These are phyloP conservation scores for Drosophila tripunctata DNA, from an alignment of 2,888 invertebrate genomes.

Conservation along the genomic window DNA sequence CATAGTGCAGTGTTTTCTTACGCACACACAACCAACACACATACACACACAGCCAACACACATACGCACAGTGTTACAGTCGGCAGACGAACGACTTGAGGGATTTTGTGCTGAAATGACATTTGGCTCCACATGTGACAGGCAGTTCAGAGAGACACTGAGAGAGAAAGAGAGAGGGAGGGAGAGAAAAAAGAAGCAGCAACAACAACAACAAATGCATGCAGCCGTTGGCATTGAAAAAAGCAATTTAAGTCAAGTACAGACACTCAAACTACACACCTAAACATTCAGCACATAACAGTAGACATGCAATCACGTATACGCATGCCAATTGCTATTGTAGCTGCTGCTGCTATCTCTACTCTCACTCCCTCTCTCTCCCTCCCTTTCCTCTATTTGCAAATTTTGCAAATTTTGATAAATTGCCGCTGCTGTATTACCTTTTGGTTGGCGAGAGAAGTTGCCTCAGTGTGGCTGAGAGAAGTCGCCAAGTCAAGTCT, in stretches of 20 bases:
- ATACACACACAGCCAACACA: slow-evolving; percentile 7
- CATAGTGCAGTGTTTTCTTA: slow-evolving; percentile 64
- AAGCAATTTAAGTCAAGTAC: slow-evolving; percentile 77
- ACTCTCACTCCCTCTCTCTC: not conserved
- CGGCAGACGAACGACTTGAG: slow-evolving; percentile 78
- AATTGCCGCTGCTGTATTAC: slow-evolving; percentile 79
- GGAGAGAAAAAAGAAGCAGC: not conserved
- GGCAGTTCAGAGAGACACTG: slow-evolving; percentile 37
- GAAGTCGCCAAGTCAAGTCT: slow-evolving; percentile 20
- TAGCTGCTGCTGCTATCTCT: not conserved
- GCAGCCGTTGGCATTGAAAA: slow-evolving; percentile 79
- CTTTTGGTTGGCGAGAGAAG: slow-evolving; percentile 65
- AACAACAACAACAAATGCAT: slow-evolving; percentile 47
- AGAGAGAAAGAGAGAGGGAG: not conserved
- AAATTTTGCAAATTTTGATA: slow-evolving; percentile 78
- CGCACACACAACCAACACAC: slow-evolving; percentile 18
- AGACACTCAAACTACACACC: slow-evolving; percentile 36
- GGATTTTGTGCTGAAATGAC: slow-evolving; percentile 83
- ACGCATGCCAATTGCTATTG: slow-evolving; percentile 68
- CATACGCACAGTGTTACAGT: slow-evolving; percentile 14
- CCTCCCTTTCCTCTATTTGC: slow-evolving; percentile 15
- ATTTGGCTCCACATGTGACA: slow-evolving; percentile 82
- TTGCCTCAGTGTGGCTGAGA: slow-evolving; percentile 15
- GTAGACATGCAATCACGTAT: slow-evolving; percentile 41
- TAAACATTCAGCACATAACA: slow-evolving; percentile 17